Conservation (phyloP, 2,888 invertebrate species). For the Capitulum mitella region DNA sequence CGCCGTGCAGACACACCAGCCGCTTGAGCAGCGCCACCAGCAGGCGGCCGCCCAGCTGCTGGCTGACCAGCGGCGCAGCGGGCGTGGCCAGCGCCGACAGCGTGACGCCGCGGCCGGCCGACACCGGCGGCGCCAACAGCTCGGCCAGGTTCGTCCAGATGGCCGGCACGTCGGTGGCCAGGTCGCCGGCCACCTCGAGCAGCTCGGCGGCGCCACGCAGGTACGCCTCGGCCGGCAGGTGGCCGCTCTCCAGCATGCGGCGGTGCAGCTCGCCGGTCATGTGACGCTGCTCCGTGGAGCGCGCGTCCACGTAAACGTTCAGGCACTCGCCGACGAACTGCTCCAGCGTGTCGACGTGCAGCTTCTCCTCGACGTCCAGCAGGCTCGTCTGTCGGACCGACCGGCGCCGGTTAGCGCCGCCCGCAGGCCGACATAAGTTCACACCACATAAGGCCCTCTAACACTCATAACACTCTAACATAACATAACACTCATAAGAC, state of each 20-base stretch:
- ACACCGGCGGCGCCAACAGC: conserved; percentile 9
- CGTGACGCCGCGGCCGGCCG: not conserved
- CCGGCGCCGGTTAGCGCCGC: not conserved
- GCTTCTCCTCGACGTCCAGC: not conserved
- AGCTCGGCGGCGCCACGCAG: not conserved
- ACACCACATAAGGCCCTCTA: too few species aligned
- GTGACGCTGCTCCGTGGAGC: not conserved
- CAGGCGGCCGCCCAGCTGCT: not conserved
- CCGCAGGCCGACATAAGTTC: too few species aligned
- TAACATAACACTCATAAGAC: too few species aligned
- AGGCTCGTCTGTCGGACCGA: not conserved
- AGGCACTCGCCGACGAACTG: not conserved
- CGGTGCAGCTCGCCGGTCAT: conserved; percentile 9
- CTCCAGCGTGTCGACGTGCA: not conserved
- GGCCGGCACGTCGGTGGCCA: not conserved
- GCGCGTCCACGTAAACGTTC: not conserved
- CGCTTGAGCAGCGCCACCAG: not conserved
- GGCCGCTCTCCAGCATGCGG: not conserved
- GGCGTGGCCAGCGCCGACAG: not conserved
- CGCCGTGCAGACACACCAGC: conserved; percentile 17
- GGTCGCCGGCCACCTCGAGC: not conserved
- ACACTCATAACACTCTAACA: too few species aligned
- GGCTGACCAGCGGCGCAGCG: not conserved
- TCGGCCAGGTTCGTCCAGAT: conserved; percentile 16
- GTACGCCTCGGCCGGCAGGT: not conserved